Base-by-base conservation (phyloP, 2,113 vertebrate genomes). In the Mustela lutreola region DNA sequence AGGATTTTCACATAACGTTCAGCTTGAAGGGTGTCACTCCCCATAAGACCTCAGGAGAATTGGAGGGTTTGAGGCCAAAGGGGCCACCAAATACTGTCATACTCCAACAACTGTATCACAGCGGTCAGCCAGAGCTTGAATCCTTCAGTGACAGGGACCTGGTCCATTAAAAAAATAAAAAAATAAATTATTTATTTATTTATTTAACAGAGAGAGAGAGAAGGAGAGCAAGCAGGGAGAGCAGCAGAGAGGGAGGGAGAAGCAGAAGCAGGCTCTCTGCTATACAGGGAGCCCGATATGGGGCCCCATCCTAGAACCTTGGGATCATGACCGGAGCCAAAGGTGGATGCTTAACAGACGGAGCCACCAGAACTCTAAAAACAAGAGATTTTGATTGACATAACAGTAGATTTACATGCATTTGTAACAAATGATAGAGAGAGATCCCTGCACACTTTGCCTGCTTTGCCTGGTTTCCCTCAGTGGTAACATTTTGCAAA, bases 81-180 rank as follows among this genome's bases (percentile, higher is more conserved):
- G 45, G 67, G 4, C 19, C 6, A 2, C 85, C 63, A 1, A 48
- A 45, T 24, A 24, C 53, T 19, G 19, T 4, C 9, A 21, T 10
- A 24, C 33, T 18, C 67, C 65, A n/a, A 53, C 33, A n/a, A 15
- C 21, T 28, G n/a, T 0, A 0, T 11, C 33, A 12, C 42, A 62
- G 19, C 65, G 5, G 22, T 18, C 7, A 5, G 7, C 50, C 26
- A 58, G 60, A 19, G 0, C 75, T 58, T 4, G 22, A 12, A n/a
- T 92, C 31, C 60, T 67, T 67, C 8, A 14, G 19, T 19, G 11
- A 53, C 48, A 15, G 15, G 36, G 28, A 87, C 19, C n/a, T 16
- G 31, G 67, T 42, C 21, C 10, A 22, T 42, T 48, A 11, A 48
- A 48, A 48, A 48, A 48, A 48, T 10, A 10, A 10, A 48, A 48